phyloP scores from a whole-genome alignment of 2,888 invertebrate species.

The Anoplius nigerrimus region DNA sequence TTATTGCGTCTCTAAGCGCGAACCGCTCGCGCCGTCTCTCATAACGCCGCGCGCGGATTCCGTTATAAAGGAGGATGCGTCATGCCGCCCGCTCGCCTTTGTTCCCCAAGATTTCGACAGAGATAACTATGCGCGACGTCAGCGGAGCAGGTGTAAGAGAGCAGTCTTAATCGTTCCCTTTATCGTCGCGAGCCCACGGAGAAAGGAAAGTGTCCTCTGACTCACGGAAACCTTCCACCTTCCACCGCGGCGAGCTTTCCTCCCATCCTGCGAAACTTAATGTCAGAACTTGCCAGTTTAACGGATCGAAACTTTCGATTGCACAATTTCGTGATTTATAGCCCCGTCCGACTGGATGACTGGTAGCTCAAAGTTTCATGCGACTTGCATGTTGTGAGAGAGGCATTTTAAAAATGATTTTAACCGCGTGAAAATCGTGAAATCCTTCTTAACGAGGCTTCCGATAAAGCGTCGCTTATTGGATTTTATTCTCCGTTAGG shows the following conservation, averaged over 20 bases:
- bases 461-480: too few species aligned
- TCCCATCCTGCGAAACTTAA: too few species aligned
- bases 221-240: not conserved
- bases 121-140: not conserved
- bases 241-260: too few species aligned
- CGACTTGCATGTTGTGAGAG: not conserved
- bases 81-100: not conserved
- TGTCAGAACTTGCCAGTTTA: too few species aligned
- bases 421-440: not conserved
- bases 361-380: too few species aligned
- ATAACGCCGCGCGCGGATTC: not conserved
- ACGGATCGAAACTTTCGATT: too few species aligned
- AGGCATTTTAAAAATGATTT: not conserved
- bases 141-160: not conserved
- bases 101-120: constrained; percentile 1
- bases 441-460: too few species aligned
- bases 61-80: not conserved
- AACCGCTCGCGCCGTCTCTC: not conserved
- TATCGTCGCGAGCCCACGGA: not conserved
- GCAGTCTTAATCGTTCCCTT: constrained; percentile 6
- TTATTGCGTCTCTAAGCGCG: too few species aligned
- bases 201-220: not conserved
- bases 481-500: too few species aligned
- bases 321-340: too few species aligned
- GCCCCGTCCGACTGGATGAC: too few species aligned